These are phyloP conservation scores for Chaetogeoica ovagalla DNA, from an alignment of 2,888 invertebrate genomes.

Conservation along the genomic window DNA sequence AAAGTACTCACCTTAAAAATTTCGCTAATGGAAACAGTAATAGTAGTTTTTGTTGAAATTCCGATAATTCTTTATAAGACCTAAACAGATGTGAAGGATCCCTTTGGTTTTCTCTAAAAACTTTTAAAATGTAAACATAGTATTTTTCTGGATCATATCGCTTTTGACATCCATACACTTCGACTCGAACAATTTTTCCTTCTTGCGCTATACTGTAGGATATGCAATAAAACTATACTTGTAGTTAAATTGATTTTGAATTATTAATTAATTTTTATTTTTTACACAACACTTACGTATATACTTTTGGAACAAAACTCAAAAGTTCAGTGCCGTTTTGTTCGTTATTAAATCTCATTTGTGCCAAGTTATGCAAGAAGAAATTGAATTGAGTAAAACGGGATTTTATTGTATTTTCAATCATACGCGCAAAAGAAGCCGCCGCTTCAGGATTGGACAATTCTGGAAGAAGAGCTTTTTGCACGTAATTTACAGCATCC, in stretches of 20 bases:
- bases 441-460: constrained; percentile 94
- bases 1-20: constrained; percentile 74
- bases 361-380: constrained; percentile 95
- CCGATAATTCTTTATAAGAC: constrained; percentile 95
- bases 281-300: constrained; percentile 71
- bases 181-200: constrained; percentile 82
- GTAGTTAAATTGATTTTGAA: constrained; percentile 28
- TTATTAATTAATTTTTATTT: constrained; percentile 28
- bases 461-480: constrained; percentile 83
- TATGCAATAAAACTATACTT: constrained; percentile 46
- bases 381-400: constrained; percentile 97
- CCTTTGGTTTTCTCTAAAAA: constrained; percentile 81
- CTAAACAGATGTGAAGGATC: constrained; percentile 88
- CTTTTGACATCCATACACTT: constrained; percentile 88
- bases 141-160: constrained; percentile 96
- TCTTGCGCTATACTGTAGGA: constrained; percentile 77
- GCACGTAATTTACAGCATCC: constrained; percentile 89
- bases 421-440: constrained; percentile 92
- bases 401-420: constrained; percentile 89
- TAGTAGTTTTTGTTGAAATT: constrained; percentile 92
- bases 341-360: constrained; percentile 87
- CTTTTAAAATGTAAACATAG: constrained; percentile 87
- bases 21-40: constrained; percentile 88
- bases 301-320: constrained; percentile 91
- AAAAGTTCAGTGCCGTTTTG: constrained; percentile 76